Conservation (phyloP, 2,888 invertebrate genomes). For the Bombylius major region DNA sequence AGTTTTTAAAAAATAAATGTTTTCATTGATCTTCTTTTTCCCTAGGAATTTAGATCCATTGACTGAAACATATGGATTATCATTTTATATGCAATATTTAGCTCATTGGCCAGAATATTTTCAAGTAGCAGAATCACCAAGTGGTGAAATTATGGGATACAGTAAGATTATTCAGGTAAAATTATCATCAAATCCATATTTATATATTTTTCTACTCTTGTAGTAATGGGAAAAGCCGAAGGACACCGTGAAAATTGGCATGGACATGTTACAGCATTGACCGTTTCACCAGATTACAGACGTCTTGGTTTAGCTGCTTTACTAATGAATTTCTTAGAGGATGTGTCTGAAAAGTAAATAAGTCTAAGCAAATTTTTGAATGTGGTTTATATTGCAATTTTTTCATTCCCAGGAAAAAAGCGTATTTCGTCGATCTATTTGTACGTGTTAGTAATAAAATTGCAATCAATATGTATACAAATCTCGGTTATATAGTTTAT, state of each 20-base stretch:
- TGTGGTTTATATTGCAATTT: background rate
- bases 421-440: conserved; percentile 96
- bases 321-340: conserved; percentile 89
- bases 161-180: conserved; percentile 49
- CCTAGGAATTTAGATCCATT: conserved; percentile 86
- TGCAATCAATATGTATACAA: conserved; percentile 95
- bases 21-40: background rate
- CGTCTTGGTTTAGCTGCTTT: conserved; percentile 84
- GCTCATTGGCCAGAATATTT: conserved; percentile 99
- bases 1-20: background rate
- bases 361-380: background rate
- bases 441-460: conserved; percentile 95
- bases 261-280: conserved; percentile 96
- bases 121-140: conserved; percentile 91
- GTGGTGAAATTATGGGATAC: conserved; percentile 96
- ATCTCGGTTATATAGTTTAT: conserved; percentile 92
- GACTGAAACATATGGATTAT: conserved; percentile 91
- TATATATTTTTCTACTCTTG: conserved; percentile 16
- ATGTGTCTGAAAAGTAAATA: conserved; percentile 83
- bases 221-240: conserved; percentile 99
- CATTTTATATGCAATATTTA: conserved; percentile 95
- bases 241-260: conserved; percentile 95
- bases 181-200: background rate
- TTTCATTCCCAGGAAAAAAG: conserved; percentile 64
- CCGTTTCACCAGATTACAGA: conserved; percentile 89